A percentile compares a stretch with the other conserved stretches of the same genome.
These are phyloP conservation scores for Panagrolaimus sp. DNA, from an alignment of 1,140 invertebrate species.

Conservation along the genomic window DNA sequence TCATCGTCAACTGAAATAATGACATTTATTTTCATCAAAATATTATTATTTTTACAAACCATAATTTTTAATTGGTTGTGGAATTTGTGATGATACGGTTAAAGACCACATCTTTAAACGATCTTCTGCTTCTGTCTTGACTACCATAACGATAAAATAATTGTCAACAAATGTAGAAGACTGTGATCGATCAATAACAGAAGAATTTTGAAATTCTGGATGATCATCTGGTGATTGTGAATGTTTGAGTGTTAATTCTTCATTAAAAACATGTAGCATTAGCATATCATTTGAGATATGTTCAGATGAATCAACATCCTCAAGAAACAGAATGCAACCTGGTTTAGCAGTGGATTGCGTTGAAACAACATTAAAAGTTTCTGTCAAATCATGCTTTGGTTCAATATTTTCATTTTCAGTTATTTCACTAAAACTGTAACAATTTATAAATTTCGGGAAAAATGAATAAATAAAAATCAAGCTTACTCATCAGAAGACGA, in stretches of 20 bases:
- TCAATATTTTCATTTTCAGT: slow-evolving; percentile 15
- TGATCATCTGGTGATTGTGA: slow-evolving; percentile 47
- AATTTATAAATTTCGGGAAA: not conserved
- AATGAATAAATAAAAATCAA: slow-evolving; percentile 10
- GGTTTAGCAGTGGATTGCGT: slow-evolving; percentile 92
- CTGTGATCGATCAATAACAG: slow-evolving; percentile 26
- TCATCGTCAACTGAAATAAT: slow-evolving; percentile 16
- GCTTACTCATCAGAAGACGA: slow-evolving; percentile 16
- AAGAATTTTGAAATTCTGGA: slow-evolving; percentile 26
- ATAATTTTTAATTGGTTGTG: slow-evolving; percentile 29
- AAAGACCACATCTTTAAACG: slow-evolving; percentile 58
- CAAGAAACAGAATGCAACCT: slow-evolving; percentile 90
- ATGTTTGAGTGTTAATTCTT: slow-evolving; percentile 77
- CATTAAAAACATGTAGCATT: slow-evolving; percentile 91
- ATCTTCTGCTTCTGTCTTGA: slow-evolving; percentile 54
- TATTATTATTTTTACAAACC: not conserved
- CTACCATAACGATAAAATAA: slow-evolving; percentile 60
- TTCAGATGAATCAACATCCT: slow-evolving; percentile 78
- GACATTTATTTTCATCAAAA: not conserved
- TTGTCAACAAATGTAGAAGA: slow-evolving; percentile 34
- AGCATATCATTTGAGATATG: slow-evolving; percentile 69
- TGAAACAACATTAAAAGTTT: slow-evolving; percentile 93
- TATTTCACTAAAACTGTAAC: no score
- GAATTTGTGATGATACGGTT: slow-evolving; percentile 40
- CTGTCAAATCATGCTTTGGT: slow-evolving; percentile 63